Evolutionary conservation across 2,797 vertebrate species (phyloP).

Genomic region (Megaceryle alcyon): DNA sequence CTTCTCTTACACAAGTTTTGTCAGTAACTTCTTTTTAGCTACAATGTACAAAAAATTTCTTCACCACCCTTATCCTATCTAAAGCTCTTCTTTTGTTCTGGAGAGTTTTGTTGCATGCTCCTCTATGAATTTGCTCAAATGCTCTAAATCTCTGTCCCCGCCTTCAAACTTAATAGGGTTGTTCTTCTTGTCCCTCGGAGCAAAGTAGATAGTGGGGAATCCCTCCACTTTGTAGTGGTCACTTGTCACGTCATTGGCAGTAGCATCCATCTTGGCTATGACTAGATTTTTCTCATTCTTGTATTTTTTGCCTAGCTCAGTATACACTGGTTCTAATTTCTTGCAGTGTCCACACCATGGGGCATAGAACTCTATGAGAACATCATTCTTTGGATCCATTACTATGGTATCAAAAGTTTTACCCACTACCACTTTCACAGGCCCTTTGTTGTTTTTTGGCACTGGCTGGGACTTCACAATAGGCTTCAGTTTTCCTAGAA

Average conservation of each 20-base stretch:
- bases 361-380: conserved; percentile 96
- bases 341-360: conserved; percentile 99
- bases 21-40: conserved; percentile 49
- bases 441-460: conserved; percentile 95
- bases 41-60: background rate
- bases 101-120: conserved; percentile 86
- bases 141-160: conserved; percentile 89
- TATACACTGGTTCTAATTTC: conserved; percentile 90
- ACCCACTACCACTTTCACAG: conserved; percentile 93
- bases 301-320: conserved; percentile 92
- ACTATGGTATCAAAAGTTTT: conserved; percentile 94
- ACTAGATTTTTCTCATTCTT: conserved; percentile 89
- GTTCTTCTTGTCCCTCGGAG: conserved; percentile 88
- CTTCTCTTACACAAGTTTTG: background rate
- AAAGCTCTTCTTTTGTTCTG: conserved; percentile 90
- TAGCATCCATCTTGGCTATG: conserved; percentile 97
- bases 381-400: conserved; percentile 91
- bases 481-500: conserved; percentile 90
- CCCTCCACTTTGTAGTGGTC: conserved; percentile 91
- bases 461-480: conserved; percentile 93
- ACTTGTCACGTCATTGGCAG: conserved; percentile 88
- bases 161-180: conserved; percentile 91
- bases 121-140: conserved; percentile 92
- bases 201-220: conserved; percentile 97
- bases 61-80: conserved; percentile 49